phyloP scores from a whole-genome alignment of 2,113 vertebrate species.

The Tupaia tana region DNA sequence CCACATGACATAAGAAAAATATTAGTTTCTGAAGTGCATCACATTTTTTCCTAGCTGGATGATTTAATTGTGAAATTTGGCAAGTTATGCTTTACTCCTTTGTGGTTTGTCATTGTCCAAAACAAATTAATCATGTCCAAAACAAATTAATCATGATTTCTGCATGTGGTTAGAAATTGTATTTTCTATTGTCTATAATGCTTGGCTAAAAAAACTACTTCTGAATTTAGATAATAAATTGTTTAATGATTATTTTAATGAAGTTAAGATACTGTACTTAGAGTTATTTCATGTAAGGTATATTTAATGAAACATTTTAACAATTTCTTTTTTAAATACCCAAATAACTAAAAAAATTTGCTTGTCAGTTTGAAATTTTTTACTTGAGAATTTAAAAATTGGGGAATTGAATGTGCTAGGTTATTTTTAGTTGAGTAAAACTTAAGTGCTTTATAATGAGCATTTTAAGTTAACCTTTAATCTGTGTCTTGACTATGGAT shows the following conservation, averaged over 20 bases:
- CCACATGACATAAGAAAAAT: conserved; percentile 1
- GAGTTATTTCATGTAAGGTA: neutral
- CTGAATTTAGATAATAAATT: neutral
- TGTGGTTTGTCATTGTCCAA: conserved; percentile 26
- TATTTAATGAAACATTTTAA: neutral
- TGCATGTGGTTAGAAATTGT: conserved; percentile 51
- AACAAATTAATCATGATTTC: conserved; percentile 49
- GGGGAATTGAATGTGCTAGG: neutral
- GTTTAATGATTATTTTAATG: conserved; percentile 20
- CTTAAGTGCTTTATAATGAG: neutral
- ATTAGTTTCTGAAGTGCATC: conserved; percentile 12
- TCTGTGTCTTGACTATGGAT: neutral
- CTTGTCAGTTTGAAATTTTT: conserved; percentile 36
- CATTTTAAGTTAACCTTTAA: neutral
- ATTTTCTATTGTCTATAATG: conserved; percentile 22
- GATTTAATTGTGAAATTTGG: conserved; percentile 60
- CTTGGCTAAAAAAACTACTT: conserved; percentile 37
- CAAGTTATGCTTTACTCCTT: neutral
- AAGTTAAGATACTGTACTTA: neutral
- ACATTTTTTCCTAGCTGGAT: neutral
- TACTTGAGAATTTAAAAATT: conserved; percentile 3
- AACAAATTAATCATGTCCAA: conserved; percentile 45
- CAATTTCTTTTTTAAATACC: neutral
- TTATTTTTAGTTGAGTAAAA: neutral
- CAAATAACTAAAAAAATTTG: neutral